These are phyloP conservation scores for Sycobia sp. DNA, from an alignment of 1,140 invertebrate genomes.

Conservation along the genomic window DNA sequence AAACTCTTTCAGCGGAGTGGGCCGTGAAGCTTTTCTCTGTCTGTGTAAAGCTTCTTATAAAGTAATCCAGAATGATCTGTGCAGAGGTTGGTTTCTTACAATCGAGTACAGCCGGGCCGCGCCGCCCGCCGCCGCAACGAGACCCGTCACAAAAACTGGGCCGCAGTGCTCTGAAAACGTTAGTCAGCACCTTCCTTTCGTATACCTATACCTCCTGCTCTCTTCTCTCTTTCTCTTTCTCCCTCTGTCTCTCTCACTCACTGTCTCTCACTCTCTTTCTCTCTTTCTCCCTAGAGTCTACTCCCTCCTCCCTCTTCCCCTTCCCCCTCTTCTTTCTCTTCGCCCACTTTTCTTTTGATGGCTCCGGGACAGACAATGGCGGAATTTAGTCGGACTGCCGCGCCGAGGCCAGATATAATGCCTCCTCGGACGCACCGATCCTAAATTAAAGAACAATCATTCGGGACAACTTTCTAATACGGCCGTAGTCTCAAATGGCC, in stretches of 20 bases:
- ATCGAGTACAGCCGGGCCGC: slow-evolving; percentile 36
- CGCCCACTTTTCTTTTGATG: slow-evolving; percentile 19
- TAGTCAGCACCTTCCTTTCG: slow-evolving; percentile 37
- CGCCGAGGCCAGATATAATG: background rate
- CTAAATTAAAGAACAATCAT: slow-evolving; percentile 24
- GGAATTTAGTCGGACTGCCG: background rate
- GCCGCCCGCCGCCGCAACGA: background rate
- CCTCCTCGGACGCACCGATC: background rate
- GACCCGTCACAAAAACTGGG: slow-evolving; percentile 46
- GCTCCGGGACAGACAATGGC: slow-evolving; percentile 14
- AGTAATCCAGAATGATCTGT: too few relatives aligned
- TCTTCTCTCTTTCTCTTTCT: background rate
- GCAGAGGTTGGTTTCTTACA: slow-evolving; percentile 8
- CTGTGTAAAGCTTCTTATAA: too few relatives aligned
- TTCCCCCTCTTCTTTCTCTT: slow-evolving; percentile 12
- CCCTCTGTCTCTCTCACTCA: slow-evolving; percentile 22
- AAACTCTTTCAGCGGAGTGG: too few relatives aligned
- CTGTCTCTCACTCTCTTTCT: slow-evolving; percentile 12
- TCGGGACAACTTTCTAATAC: slow-evolving; percentile 10
- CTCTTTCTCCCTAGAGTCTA: too few relatives aligned
- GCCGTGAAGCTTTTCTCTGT: too few relatives aligned
- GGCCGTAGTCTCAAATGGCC: background rate
- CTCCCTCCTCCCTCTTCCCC: too few relatives aligned
- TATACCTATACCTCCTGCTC: slow-evolving; percentile 8
- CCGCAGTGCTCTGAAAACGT: slow-evolving; percentile 46